A percentile compares a stretch with the other conserved stretches of the same genome.
These are phyloP conservation scores for Lepidocolaptes lacrymiger DNA, from an alignment of 2,797 vertebrate genomes.

Conservation along the genomic window DNA sequence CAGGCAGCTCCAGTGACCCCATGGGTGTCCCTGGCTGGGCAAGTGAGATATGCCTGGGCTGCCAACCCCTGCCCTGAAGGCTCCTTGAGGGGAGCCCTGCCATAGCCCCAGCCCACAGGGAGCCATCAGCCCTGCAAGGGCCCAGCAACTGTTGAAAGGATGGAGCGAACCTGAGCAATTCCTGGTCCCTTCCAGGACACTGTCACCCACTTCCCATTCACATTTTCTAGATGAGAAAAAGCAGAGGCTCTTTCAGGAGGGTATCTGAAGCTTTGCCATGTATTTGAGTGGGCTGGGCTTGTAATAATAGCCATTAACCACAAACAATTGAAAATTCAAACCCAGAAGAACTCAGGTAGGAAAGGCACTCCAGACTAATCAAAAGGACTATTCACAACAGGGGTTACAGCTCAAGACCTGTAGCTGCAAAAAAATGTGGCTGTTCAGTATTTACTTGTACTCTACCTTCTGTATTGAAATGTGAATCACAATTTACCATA, in stretches of 20 bases:
- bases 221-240: neutral
- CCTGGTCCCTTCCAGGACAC: neutral
- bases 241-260: neutral
- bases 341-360: neutral
- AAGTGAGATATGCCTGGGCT: neutral
- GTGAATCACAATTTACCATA: neutral
- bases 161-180: rapidly evolving
- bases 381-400: neutral
- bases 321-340: neutral
- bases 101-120: no score
- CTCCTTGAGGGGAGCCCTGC: neutral
- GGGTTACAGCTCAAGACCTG: neutral
- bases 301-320: neutral
- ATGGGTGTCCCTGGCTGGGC: neutral
- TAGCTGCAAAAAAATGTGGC: neutral
- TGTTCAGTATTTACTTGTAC: neutral
- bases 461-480: neutral
- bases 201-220: neutral
- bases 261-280: neutral
- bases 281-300: neutral
- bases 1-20: neutral
- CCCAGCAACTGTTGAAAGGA: no score
- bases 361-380: neutral
- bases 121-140: rapidly evolving
- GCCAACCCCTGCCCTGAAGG: neutral